Evolutionary conservation across 2,888 invertebrate species (phyloP).

Genomic region (Cloeon dipterum): DNA sequence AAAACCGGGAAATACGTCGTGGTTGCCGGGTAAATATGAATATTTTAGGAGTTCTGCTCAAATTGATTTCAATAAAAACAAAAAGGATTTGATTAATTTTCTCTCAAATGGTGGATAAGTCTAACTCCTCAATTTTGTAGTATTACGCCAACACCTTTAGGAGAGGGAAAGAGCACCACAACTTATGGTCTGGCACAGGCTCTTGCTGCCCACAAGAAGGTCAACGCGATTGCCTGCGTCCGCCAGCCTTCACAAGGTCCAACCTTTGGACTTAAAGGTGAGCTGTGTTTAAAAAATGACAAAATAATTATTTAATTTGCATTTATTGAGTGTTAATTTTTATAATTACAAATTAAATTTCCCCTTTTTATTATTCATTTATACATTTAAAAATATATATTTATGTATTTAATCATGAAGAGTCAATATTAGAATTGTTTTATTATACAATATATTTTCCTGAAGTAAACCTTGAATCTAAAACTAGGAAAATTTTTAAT

Average conservation of each 20-base stretch:
- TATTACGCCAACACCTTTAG: conserved; percentile 95
- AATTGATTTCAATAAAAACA: no score
- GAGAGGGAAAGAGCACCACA: conserved; percentile 96
- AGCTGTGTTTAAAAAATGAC: neutral
- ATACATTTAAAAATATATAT: no score
- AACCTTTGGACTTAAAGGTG: conserved; percentile 89
- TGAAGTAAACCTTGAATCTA: no score
- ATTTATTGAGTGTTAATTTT: no score
- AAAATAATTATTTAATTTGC: no score
- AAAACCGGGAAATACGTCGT: conserved; percentile 78
- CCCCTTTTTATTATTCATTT: no score
- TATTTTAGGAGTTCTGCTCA: no score
- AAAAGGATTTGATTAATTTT: no score
- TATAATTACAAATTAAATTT: neutral
- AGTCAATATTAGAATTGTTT: no score
- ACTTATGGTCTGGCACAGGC: conserved; percentile 85
- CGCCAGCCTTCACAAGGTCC: conserved; percentile 98
- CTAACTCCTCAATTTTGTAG: conserved; percentile 20
- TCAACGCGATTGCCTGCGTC: conserved; percentile 80
- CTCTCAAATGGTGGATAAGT: no score
- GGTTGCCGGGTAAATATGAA: conserved; percentile 76
- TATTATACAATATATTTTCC: no score
- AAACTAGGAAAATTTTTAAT: no score
- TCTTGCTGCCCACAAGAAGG: conserved; percentile 55
- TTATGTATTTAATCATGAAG: neutral